Evolutionary conservation across 2,888 invertebrate species (phyloP), one percentile per base, ranked within the genome.

Genomic region (Lamellibrachia satsuma): DNA sequence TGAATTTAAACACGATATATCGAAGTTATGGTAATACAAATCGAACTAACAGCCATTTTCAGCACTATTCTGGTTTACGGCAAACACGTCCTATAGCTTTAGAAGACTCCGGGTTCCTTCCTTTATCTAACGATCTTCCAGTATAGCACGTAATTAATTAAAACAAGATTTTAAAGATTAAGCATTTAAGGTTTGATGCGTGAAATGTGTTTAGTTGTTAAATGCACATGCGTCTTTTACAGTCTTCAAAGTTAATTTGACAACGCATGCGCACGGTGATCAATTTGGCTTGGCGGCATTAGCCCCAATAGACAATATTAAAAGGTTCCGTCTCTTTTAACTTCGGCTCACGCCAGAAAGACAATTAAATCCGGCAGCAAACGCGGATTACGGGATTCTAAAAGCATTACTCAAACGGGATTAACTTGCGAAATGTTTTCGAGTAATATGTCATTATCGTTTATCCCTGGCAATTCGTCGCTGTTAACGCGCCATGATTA

Each of bases 271-370:
- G 75, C 75, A 75, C 75, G 6, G 22, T 75, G 22, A 75, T 75
- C 75, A 75, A 75, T 75, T 11, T 75, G 75, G 22, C 22, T 6
- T n/a, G 15, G 75, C 75, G 15, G 75, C 75, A 75, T 75, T 75
- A 75, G 75, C 75, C 75, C n/a, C 22, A 75, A 75, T 22, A 75
- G 75, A 75, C 75, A 75, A 75, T 75, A 75, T 75, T 75, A 75
- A 75, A 75, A 75, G 75, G 75, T 75, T 75, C 75, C 75, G n/a
- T 75, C 75, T 75, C 75, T 75, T 75, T 75, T 75, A 75, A 75
- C 75, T 75, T 75, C 75, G 75, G 75, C 75, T 75, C 75, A 75
- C 75, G 75, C 75, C n/a, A 75, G 75, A 75, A 75, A 75, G 75
- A 75, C 75, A 75, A 75, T 75, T 75, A 75, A 75, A 75, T 75